Evolutionary conservation across 1,140 invertebrate genomes (phyloP).

Genomic region (Eufriesea mexicana): DNA sequence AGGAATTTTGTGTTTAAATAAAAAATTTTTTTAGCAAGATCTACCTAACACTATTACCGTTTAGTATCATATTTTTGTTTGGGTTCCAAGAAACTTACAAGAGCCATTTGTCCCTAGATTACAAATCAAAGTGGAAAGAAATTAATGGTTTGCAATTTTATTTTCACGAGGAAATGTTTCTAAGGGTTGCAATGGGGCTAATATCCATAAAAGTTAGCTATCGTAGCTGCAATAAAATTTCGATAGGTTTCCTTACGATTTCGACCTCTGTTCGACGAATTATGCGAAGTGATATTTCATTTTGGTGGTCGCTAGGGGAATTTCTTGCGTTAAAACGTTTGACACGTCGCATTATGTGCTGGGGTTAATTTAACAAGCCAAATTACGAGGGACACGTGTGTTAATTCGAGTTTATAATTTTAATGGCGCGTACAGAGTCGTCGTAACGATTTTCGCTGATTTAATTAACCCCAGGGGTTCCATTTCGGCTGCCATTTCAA

Average conservation of each 20-base stretch:
- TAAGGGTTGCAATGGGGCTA: not conserved
- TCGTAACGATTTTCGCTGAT: slow-evolving; percentile 53
- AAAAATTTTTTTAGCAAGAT: too few species aligned
- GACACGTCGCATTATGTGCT: slow-evolving; percentile 31
- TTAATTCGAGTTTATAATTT: slow-evolving; percentile 68
- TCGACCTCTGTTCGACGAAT: not conserved
- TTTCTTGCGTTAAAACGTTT: slow-evolving; percentile 25
- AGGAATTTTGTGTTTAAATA: too few species aligned
- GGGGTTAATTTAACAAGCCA: slow-evolving; percentile 57
- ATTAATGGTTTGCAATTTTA: too few species aligned
- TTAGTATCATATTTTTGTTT: too few species aligned
- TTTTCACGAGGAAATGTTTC: not conserved
- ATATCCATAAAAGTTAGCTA: not conserved
- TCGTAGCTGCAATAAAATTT: not conserved
- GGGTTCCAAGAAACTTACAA: too few species aligned
- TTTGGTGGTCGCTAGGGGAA: slow-evolving; percentile 5
- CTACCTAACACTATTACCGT: too few species aligned
- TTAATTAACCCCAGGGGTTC: slow-evolving; percentile 69
- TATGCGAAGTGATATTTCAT: slow-evolving; percentile 1
- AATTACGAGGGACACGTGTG: slow-evolving; percentile 66
- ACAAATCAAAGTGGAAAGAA: too few species aligned
- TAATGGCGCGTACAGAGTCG: slow-evolving; percentile 53
- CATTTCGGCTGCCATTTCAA: slow-evolving; percentile 46
- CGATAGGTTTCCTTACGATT: not conserved
- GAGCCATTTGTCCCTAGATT: too few species aligned